Conservation (phyloP, 1,140 invertebrate species). For the Drosophila subobscura region DNA sequence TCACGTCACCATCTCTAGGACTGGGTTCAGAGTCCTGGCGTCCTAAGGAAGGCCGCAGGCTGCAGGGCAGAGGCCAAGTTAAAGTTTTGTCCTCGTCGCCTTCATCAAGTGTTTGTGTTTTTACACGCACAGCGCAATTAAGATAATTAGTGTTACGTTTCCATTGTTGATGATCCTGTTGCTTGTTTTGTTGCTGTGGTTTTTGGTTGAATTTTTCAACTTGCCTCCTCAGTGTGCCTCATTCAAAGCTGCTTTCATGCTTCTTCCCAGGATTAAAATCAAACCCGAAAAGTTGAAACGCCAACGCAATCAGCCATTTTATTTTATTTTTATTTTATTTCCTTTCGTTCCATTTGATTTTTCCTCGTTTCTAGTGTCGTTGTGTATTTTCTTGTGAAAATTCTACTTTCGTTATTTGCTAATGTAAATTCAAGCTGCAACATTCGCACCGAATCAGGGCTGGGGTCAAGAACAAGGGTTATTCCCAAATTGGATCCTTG, state of each 20-base stretch:
- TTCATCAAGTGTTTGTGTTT: constrained; percentile 76
- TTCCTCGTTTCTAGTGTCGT: constrained; percentile 56
- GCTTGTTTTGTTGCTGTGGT: constrained; percentile 22
- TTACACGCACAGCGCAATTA: constrained; percentile 69
- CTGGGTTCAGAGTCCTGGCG: not conserved
- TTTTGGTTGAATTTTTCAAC: constrained; percentile 18
- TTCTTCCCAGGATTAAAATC: constrained; percentile 41
- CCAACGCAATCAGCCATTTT: constrained; percentile 70
- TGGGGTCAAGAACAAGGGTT: constrained; percentile 44
- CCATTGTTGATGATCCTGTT: constrained; percentile 29
- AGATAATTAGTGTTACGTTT: constrained; percentile 72
- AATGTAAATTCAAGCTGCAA: constrained; percentile 69
- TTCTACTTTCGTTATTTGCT: constrained; percentile 36
- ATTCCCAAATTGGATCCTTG: constrained; percentile 23
- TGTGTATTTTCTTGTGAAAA: constrained; percentile 40
- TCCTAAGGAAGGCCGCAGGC: constrained; percentile 36
- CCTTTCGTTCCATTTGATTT: constrained; percentile 49
- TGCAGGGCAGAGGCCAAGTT: constrained; percentile 66
- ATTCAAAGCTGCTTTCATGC: constrained; percentile 76
- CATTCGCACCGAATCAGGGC: constrained; percentile 64
- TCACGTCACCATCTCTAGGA: constrained; percentile 54
- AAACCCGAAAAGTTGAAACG: constrained; percentile 39
- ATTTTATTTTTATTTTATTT: constrained; percentile 64
- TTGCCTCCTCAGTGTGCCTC: constrained; percentile 31
- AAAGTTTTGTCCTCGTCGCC: constrained; percentile 74